Percentiles rank a stretch among this genome's conserved stretches.
phyloP scores from a whole-genome alignment of 2,888 invertebrate species.

The Galerucella nymphaeae region DNA sequence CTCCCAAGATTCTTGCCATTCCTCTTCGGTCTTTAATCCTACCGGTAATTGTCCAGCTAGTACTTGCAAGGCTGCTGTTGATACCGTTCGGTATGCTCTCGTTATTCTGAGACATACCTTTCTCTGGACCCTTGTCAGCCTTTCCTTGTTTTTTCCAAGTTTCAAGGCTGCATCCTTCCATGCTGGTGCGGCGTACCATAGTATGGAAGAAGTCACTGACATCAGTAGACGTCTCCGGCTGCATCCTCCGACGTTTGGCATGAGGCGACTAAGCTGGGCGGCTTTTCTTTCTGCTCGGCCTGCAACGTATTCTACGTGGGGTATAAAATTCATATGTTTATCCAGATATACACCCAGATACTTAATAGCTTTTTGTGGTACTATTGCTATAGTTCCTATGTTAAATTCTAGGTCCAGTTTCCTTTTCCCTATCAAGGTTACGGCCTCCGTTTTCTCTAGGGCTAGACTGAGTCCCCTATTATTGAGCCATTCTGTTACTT shows the following conservation, averaged over 20 bases:
- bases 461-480: too few relatives aligned
- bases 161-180: not conserved
- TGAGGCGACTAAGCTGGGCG: not conserved
- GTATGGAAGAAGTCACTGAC: not conserved
- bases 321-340: slow-evolving; percentile 1
- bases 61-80: not conserved
- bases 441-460: too few relatives aligned
- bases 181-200: not conserved
- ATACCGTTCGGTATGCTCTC: not conserved
- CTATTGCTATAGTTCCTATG: not conserved
- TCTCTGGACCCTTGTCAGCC: not conserved
- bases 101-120: not conserved
- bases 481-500: too few relatives aligned
- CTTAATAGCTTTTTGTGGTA: not conserved
- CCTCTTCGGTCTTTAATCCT: too few relatives aligned
- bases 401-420: too few relatives aligned
- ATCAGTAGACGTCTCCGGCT: slow-evolving; percentile 1
- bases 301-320: not conserved
- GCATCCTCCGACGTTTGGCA: slow-evolving; percentile 2
- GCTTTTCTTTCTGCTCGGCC: slow-evolving; percentile 4
- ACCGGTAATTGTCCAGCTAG: not conserved
- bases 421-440: too few relatives aligned
- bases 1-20: not conserved
- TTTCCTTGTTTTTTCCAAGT: not conserved
- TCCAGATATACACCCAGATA: not conserved